phyloP scores from a whole-genome alignment of 2,113 vertebrate genomes.

The Balaeniceps rex region DNA sequence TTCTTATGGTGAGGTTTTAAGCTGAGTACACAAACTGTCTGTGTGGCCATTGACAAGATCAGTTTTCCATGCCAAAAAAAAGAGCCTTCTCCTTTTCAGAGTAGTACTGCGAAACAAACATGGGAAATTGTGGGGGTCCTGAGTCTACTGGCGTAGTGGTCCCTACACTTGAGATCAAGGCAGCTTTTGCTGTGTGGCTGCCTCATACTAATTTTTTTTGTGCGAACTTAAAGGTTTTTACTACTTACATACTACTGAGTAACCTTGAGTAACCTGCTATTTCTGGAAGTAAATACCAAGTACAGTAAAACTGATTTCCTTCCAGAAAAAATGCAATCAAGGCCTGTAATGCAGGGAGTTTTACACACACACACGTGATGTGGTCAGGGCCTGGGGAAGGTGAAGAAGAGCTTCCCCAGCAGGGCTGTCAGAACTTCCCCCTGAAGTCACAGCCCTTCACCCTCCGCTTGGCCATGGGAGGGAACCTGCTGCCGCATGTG shows the following conservation, averaged over 20 bases:
- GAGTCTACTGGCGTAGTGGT: neutral
- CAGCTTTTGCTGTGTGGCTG: neutral
- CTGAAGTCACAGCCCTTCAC: neutral
- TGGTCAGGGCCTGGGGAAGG: neutral
- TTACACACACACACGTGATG: neutral
- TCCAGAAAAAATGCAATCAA: neutral
- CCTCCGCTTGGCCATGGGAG: neutral
- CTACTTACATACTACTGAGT: neutral
- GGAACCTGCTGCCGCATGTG: neutral
- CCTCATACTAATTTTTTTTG: neutral
- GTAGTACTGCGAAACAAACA: neutral
- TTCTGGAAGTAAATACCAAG: neutral
- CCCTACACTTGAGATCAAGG: neutral
- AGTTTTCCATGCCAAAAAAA: neutral
- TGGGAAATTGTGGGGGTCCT: neutral
- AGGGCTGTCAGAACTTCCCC: neutral
- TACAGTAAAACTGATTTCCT: neutral
- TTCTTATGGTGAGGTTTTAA: neutral
- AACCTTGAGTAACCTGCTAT: neutral
- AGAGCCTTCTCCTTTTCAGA: neutral
- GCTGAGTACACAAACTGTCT: neutral
- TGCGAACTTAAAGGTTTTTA: neutral
- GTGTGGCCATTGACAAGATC: neutral
- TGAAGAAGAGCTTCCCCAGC: neutral
- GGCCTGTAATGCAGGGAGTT: neutral